Base-by-base conservation (phyloP, 2,888 invertebrate species). In the Smittia sp. region DNA sequence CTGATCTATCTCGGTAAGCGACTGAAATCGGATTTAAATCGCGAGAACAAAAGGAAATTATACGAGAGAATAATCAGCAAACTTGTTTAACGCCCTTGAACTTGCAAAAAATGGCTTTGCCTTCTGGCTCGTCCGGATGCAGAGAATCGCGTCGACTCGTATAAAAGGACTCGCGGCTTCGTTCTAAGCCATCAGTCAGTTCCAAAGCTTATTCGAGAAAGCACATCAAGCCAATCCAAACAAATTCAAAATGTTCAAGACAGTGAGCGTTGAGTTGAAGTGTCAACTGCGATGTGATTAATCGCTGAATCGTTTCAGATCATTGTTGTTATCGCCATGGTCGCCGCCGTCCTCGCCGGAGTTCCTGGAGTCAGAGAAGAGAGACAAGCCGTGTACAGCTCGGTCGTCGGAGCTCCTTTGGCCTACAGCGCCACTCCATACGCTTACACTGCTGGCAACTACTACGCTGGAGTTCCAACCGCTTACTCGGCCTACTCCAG, bases 21-120 rank as follows among this genome's bases (percentile, higher is more conserved):
- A 32, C 9, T 9, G 4, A 32, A 32, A 32, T 32, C 32, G 4
- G 32, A 32, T 32, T 32, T 32, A 32, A 32, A 32, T 32, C 11
- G 46, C n/a, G 15, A 46, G 46, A 46, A 46, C 46, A 46, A 46
- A 46, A 46, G 46, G n/a, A 38, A 6, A 38, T 11, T 9, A 38
- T 9, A 38, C 38, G 7, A 11, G 11, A 38, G 11, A 46, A 6
- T 46, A 15, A 46, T 46, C 11, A 46, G 11, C 15, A 3, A 46
- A 46, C 46, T 46, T 2, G 46, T n/a, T 32, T 15, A 58, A 58
- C 18, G 63, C 63, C 63, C 63, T 63, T 63, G 63, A 63, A 62
- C 62, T 62, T 11, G 62, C 9, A 20, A 63, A 63, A 63, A 63
- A 11, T 11, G 63, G 27, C 27, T 63, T 63, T 27, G 15, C 27